These are phyloP conservation scores for Perizoma affinitatum DNA, from an alignment of 2,888 invertebrate species.

Conservation along the genomic window DNA sequence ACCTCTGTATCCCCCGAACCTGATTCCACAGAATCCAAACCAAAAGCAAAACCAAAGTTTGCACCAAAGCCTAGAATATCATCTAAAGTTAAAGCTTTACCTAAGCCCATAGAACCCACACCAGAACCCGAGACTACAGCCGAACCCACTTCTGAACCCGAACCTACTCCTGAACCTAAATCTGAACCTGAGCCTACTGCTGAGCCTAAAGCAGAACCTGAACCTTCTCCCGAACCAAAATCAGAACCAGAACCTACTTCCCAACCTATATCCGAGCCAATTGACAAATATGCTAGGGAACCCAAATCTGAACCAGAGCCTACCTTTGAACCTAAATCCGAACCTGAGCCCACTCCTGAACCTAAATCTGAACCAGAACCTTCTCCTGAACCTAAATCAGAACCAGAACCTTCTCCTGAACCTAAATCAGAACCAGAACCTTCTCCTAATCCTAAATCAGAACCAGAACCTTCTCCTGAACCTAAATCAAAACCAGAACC, in stretches of 20 bases:
- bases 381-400: conserved; percentile 56
- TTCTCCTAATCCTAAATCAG: conserved; percentile 21
- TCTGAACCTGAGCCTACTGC: conserved; percentile 28
- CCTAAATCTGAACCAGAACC: conserved; percentile 25
- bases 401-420: conserved; percentile 53
- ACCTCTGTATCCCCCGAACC: conserved; percentile 55
- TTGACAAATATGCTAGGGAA: conserved; percentile 34
- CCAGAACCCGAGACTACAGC: conserved; percentile 14
- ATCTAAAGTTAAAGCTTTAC: conserved; percentile 41
- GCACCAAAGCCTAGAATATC: conserved; percentile 49
- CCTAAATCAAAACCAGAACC: conserved; percentile 64
- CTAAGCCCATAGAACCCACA: conserved; percentile 31
- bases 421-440: conserved; percentile 53
- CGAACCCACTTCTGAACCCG: conserved; percentile 18
- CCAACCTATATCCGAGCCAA: conserved; percentile 22
- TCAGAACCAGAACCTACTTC: conserved; percentile 38
- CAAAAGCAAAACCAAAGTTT: conserved; percentile 56
- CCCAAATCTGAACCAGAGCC: conserved; percentile 55
- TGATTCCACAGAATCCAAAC: conserved; percentile 56
- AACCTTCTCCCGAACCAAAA: conserved; percentile 53
- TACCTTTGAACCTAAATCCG: conserved; percentile 20
- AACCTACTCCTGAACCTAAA: conserved; percentile 24
- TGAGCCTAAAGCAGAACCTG: conserved; percentile 65
- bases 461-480: conserved; percentile 37
- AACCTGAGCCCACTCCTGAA: conserved; percentile 24